Conservation (phyloP, 1,140 invertebrate genomes). For the Halictus rubicundus region DNA sequence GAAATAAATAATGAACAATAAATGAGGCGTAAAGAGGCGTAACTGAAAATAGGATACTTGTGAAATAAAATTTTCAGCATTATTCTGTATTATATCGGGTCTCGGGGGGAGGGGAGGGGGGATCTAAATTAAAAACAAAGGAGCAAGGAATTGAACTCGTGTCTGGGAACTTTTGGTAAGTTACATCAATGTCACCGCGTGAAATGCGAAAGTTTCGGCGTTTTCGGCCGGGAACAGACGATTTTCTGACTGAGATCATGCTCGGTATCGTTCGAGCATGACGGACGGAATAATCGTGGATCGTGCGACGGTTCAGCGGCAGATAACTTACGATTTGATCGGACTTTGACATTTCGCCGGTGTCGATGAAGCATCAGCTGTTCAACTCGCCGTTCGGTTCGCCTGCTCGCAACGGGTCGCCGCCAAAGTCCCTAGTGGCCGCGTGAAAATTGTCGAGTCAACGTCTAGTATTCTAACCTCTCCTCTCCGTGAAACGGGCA, state of each 20-base stretch:
- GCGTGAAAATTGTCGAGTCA: conserved; percentile 76
- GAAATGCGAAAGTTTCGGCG: conserved; percentile 1
- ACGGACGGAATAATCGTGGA: background rate
- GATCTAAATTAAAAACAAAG: conserved; percentile 18
- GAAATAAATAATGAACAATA: no score
- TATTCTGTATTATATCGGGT: no score
- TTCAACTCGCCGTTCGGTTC: conserved; percentile 72
- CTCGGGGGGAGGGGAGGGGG: no score
- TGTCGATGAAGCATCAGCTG: conserved; percentile 77
- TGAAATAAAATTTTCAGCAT: no score
- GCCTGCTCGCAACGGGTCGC: conserved; percentile 54
- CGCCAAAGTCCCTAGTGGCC: conserved; percentile 71
- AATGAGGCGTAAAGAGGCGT: no score
- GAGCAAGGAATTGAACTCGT: background rate
- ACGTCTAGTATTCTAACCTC: conserved; percentile 69
- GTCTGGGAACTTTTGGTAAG: conserved; percentile 45
- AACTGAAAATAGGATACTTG: no score
- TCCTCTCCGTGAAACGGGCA: conserved; percentile 13
- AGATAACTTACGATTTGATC: conserved; percentile 78
- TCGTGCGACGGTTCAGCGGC: background rate
- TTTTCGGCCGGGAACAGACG: background rate
- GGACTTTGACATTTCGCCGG: conserved; percentile 81
- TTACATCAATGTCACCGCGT: conserved; percentile 23
- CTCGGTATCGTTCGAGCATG: background rate
- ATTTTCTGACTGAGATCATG: background rate